Conservation (phyloP, 2,797 vertebrate genomes). For the Xiphophorus birchmanni region DNA sequence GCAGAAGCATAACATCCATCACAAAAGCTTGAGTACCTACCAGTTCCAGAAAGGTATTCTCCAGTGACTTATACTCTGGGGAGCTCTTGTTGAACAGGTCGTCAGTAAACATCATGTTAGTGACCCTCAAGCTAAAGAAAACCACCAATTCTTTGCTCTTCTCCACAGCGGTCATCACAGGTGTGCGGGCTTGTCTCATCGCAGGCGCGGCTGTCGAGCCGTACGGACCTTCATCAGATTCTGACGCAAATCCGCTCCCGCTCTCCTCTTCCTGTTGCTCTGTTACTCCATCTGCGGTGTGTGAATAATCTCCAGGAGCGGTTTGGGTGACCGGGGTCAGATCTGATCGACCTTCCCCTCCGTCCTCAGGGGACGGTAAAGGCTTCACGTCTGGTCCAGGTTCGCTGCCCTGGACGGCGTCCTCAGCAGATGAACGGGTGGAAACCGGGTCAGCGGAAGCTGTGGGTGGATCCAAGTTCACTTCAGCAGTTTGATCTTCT, state of each 20-base stretch:
- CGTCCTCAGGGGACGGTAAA: constrained; percentile 33
- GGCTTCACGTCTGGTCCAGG: constrained; percentile 30
- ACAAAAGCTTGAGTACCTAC: constrained; percentile 85
- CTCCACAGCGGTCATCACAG: constrained; percentile 76
- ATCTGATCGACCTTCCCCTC: constrained; percentile 24
- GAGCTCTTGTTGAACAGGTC: constrained; percentile 95
- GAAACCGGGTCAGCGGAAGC: constrained; percentile 15
- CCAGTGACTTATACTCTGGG: constrained; percentile 89
- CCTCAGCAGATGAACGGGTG: constrained; percentile 25
- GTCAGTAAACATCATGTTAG: constrained; percentile 93
- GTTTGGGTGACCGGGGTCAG: constrained; percentile 12
- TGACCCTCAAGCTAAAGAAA: constrained; percentile 94
- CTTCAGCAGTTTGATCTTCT: constrained; percentile 20
- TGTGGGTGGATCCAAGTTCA: constrained; percentile 5
- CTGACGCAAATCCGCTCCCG: constrained; percentile 55
- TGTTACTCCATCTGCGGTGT: constrained; percentile 37
- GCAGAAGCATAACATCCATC: constrained; percentile 68
- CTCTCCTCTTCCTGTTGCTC: constrained; percentile 43
- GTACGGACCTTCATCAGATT: constrained; percentile 54
- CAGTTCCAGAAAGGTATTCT: constrained; percentile 92
- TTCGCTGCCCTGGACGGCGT: constrained; percentile 38
- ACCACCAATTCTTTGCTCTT: constrained; percentile 89
- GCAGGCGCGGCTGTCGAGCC: constrained; percentile 76
- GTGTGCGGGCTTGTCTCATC: constrained; percentile 81
- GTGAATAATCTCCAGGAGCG: constrained; percentile 26